Evolutionary conservation across 1,140 invertebrate genomes (phyloP).

Genomic region (Drosophila equinoxialis): DNA sequence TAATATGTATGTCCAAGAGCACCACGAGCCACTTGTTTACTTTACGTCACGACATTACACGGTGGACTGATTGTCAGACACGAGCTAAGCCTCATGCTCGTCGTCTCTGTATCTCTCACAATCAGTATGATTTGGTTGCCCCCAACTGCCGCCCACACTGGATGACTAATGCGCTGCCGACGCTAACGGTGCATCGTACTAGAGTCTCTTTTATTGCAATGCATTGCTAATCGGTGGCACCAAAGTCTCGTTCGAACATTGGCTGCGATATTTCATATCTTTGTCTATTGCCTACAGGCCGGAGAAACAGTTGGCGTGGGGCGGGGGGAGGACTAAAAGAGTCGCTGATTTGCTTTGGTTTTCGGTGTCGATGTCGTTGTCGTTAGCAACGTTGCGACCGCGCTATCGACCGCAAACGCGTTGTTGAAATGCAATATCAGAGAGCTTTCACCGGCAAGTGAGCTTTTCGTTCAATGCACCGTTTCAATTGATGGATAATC

Average conservation of each 20-base stretch:
- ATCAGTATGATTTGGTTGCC: slow-evolving; percentile 10
- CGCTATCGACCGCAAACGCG: slow-evolving; percentile 42
- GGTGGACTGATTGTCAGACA: slow-evolving; percentile 25
- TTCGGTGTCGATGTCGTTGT: slow-evolving; percentile 29
- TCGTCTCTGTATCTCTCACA: slow-evolving; percentile 3
- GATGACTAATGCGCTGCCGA: slow-evolving; percentile 34
- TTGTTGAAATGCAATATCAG: slow-evolving; percentile 23
- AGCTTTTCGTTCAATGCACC: slow-evolving; percentile 4
- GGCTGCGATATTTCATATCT: slow-evolving; percentile 8
- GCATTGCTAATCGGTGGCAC: slow-evolving; percentile 10
- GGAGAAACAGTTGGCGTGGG: background rate
- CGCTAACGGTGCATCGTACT: slow-evolving; percentile 14
- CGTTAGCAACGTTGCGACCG: slow-evolving; percentile 50
- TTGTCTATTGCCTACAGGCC: slow-evolving; percentile 8
- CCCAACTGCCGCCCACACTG: slow-evolving; percentile 19
- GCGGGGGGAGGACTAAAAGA: slow-evolving; percentile 33
- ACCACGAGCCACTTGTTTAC: slow-evolving; percentile 39
- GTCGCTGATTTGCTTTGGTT: slow-evolving; percentile 53
- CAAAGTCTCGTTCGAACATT: slow-evolving; percentile 5
- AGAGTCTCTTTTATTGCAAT: slow-evolving; percentile 26
- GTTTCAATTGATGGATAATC: slow-evolving; percentile 18
- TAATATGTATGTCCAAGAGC: slow-evolving; percentile 9
- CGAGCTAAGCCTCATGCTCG: slow-evolving; percentile 11
- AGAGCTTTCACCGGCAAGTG: slow-evolving; percentile 1
- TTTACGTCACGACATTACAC: slow-evolving; percentile 33